A percentile compares a stretch with the other conserved stretches of the same genome.
These are phyloP conservation scores for Adelognathus sp. DNA, from an alignment of 2,888 invertebrate genomes.

Conservation along the genomic window DNA sequence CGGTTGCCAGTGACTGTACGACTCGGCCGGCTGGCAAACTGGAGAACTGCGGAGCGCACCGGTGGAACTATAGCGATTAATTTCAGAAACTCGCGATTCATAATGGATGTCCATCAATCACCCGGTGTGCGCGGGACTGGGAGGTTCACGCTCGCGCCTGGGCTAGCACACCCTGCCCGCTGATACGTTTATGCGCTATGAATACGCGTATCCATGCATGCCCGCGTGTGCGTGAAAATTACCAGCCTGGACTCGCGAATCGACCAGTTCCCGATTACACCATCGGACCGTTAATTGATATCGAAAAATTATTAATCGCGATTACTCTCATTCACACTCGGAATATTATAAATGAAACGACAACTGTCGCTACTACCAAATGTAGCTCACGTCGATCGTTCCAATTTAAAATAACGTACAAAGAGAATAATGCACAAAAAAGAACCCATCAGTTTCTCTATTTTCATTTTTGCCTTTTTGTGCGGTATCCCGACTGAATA, in stretches of 20 bases:
- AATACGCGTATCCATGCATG: not conserved
- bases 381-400: slow-evolving; percentile 10
- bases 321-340: slow-evolving; percentile 71
- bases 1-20: slow-evolving; percentile 12
- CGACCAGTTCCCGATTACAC: slow-evolving; percentile 27
- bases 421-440: not conserved
- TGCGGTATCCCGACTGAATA: not conserved
- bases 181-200: slow-evolving; percentile 33
- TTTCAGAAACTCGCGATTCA: slow-evolving; percentile 74
- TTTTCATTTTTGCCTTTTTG: not conserved
- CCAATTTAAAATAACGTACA: not conserved
- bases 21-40: slow-evolving; percentile 1
- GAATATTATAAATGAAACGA: slow-evolving; percentile 25
- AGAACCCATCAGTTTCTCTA: not conserved
- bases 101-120: slow-evolving; percentile 78
- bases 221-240: not conserved
- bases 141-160: slow-evolving; percentile 46
- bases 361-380: slow-evolving; percentile 42
- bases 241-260: not conserved
- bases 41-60: slow-evolving; percentile 1
- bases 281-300: slow-evolving; percentile 72
- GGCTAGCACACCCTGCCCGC: slow-evolving; percentile 21
- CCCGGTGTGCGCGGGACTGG: slow-evolving; percentile 68
- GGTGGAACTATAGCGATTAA: slow-evolving; percentile 69
- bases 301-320: slow-evolving; percentile 76